Percentiles rank a stretch among this genome's conserved stretches.
These are phyloP conservation scores for Acipenser ruthenus DNA, from an alignment of 2,797 vertebrate genomes.

Conservation along the genomic window DNA sequence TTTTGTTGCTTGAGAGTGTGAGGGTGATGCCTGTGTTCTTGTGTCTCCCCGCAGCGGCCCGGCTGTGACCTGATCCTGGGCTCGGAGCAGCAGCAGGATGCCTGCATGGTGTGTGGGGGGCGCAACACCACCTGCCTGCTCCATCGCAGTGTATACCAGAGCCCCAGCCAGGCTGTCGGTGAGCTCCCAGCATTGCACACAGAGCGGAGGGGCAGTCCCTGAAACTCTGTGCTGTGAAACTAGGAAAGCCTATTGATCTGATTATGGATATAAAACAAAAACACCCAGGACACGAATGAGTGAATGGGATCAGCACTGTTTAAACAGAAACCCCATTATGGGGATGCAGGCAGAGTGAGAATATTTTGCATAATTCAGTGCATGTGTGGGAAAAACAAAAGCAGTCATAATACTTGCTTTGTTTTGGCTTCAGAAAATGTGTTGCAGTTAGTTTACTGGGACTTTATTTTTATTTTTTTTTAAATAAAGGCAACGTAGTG, in stretches of 20 bases:
- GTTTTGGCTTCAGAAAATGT: slow-evolving; percentile 32
- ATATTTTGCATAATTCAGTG: slow-evolving; percentile 18
- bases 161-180: slow-evolving; percentile 53
- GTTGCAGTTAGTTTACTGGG: slow-evolving; percentile 9
- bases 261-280: too few relatives aligned
- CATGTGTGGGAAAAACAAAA: slow-evolving; percentile 25
- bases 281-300: too few relatives aligned
- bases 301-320: neutral
- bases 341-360: slow-evolving; percentile 14
- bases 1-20: neutral
- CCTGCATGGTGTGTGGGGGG: slow-evolving; percentile 74
- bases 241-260: too few relatives aligned
- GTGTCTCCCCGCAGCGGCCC: slow-evolving; percentile 44
- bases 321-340: slow-evolving; percentile 18
- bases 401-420: slow-evolving; percentile 44
- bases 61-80: slow-evolving; percentile 72
- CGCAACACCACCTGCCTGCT: slow-evolving; percentile 65
- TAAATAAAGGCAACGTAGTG: too few relatives aligned
- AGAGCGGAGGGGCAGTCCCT: neutral
- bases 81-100: slow-evolving; percentile 59
- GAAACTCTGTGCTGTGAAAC: too few relatives aligned
- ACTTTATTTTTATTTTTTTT: too few relatives aligned
- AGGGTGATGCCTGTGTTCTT: slow-evolving; percentile 1
- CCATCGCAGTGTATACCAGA: slow-evolving; percentile 63
- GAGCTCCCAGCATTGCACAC: slow-evolving; percentile 28